Base-by-base conservation (phyloP, 2,113 vertebrate species). In the Penelope pileata region DNA sequence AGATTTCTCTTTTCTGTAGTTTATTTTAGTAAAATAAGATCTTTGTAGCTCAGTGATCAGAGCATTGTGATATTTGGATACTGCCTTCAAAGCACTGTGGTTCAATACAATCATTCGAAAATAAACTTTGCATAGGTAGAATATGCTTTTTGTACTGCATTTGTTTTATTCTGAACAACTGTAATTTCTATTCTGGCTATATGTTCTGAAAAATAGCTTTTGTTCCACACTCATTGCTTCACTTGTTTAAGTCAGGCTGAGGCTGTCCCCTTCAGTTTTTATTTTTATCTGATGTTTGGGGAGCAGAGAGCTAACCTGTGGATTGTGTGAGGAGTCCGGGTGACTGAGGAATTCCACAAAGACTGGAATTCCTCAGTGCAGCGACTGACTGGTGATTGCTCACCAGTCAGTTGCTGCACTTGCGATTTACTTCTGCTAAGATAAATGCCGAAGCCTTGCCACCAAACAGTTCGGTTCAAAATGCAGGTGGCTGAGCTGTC, bases 1-100 rank as follows among this genome's bases (percentile, higher is more conserved):
- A 66, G 34, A 92, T 88, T 77, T 69, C 29, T 92, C 60, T 62
- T 2, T 78, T 86, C 60, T 74, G 8, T 75, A 50, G 27, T 48
- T 89, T 84, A 54, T 66, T 94, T 85, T 82, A 83, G 50, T 70
- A 92, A 90, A 90, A 83, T 79, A 89, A 77, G 70, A 63, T 82
- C 38, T 34, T n/a, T 69, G 50, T 54, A 80, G 21, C 17, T 94
- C 24, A 83, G 19, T n/a, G 69, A 79, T 87, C 73, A 83, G 10
- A 91, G 17, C 47, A n/a, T 72, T 76, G 18, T 85, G 38, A 62
- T 76, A 24, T 45, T 85, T 83, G 67, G 63, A 16, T 84, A 50
- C 72, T 93, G 16, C 54, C 74, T 94, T 84, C 80, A 70, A 27
- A 88, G 78, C 47, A 43, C 43, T 76, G 59, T 59, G 48, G 86